phyloP scores from a whole-genome alignment of 2,888 invertebrate genomes.

The Zele albiditarsus region DNA sequence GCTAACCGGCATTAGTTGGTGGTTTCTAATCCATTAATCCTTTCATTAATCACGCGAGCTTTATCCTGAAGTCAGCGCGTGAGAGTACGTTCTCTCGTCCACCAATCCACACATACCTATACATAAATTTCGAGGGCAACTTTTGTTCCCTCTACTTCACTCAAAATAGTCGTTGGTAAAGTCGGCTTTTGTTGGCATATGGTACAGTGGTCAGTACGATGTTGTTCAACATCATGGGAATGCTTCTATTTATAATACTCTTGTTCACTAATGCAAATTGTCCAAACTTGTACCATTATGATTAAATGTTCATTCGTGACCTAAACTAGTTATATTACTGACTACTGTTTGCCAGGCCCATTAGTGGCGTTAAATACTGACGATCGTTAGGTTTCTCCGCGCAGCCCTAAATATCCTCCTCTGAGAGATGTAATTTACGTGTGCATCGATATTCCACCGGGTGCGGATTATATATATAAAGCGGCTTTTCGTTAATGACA shows the following conservation, averaged over 20 bases:
- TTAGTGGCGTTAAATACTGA: slow-evolving; percentile 46
- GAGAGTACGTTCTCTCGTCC: slow-evolving; percentile 19
- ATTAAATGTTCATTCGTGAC: slow-evolving; percentile 50
- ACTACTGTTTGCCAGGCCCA: slow-evolving; percentile 40
- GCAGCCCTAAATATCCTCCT: slow-evolving; percentile 4
- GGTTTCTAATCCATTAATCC: slow-evolving; percentile 67
- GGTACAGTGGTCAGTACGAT: slow-evolving; percentile 21
- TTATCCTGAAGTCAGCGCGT: slow-evolving; percentile 40
- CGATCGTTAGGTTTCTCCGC: slow-evolving; percentile 31
- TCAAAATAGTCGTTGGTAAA: neutral
- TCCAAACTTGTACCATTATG: slow-evolving; percentile 48
- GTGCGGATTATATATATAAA: slow-evolving; percentile 16
- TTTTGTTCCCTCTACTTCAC: neutral
- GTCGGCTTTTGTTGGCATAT: slow-evolving; percentile 3
- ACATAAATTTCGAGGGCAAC: neutral
- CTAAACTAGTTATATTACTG: slow-evolving; percentile 42
- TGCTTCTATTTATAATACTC: slow-evolving; percentile 18
- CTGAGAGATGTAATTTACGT: slow-evolving; percentile 42
- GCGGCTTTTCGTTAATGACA: slow-evolving; percentile 20
- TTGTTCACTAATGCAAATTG: slow-evolving; percentile 40
- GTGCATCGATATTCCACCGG: slow-evolving; percentile 31
- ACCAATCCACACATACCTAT: neutral
- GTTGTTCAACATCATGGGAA: slow-evolving; percentile 13
- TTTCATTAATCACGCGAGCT: slow-evolving; percentile 61
- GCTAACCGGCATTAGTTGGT: slow-evolving; percentile 63